Evolutionary conservation across 2,888 invertebrate species (phyloP).

Genomic region (Bellardia pandia): DNA sequence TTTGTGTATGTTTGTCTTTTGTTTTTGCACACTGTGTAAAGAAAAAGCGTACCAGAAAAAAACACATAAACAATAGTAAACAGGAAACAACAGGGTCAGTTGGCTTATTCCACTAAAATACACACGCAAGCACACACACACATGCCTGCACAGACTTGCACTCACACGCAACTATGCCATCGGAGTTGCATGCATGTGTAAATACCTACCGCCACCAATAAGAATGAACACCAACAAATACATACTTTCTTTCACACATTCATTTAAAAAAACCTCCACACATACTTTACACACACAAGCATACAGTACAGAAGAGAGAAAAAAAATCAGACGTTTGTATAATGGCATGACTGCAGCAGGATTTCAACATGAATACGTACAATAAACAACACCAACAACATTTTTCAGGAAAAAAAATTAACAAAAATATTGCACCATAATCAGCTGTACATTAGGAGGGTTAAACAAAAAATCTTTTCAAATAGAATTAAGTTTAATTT

Average conservation of each 20-base stretch:
- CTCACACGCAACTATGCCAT: neutral
- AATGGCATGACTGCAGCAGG: constrained; percentile 44
- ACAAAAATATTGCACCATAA: constrained; percentile 55
- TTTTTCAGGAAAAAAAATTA: neutral
- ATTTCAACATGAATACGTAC: constrained; percentile 61
- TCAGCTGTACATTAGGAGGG: constrained; percentile 27
- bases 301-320: neutral
- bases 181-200: constrained; percentile 43
- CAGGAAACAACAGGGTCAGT: constrained; percentile 70
- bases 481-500: no score
- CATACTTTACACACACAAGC: neutral
- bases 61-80: constrained; percentile 32
- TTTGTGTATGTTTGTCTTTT: constrained; percentile 36
- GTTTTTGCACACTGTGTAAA: constrained; percentile 26
- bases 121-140: constrained; percentile 28
- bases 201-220: constrained; percentile 35
- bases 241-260: neutral
- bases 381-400: constrained; percentile 46
- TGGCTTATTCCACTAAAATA: constrained; percentile 54
- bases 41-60: constrained; percentile 2
- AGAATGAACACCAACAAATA: constrained; percentile 4
- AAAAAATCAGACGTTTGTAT: constrained; percentile 11
- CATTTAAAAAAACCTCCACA: neutral
- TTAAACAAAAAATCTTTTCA: no score
- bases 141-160: neutral